Evolutionary conservation across 1,140 invertebrate genomes (phyloP).

Genomic region (Gryon sp.): DNA sequence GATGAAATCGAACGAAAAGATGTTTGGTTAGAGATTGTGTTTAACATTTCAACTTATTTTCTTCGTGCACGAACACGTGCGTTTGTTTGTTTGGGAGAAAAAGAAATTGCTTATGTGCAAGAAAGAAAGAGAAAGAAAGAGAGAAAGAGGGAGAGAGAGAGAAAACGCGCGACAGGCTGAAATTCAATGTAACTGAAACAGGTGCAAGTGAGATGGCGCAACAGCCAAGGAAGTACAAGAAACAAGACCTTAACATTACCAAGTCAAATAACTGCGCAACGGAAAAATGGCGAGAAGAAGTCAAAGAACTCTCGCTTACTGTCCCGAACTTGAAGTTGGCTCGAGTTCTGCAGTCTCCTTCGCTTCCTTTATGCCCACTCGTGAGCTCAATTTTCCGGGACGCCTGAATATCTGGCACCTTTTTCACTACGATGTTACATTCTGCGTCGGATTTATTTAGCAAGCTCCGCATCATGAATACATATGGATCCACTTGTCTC

Average conservation of each 20-base stretch:
- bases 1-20: conserved; percentile 40
- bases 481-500: conserved; percentile 57
- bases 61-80: conserved; percentile 52
- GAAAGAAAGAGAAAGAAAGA: not conserved
- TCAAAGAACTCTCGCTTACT: conserved; percentile 70
- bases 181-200: too few relatives aligned
- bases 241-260: conserved; percentile 76
- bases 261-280: conserved; percentile 76
- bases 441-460: conserved; percentile 65
- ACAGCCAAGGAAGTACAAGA: conserved; percentile 54
- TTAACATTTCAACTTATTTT: conserved; percentile 50
- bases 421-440: conserved; percentile 40
- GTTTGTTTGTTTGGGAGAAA: conserved; percentile 55
- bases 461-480: conserved; percentile 63
- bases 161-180: not conserved
- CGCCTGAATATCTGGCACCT: conserved; percentile 65
- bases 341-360: conserved; percentile 17
- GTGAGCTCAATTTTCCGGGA: conserved; percentile 63
- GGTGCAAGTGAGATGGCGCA: conserved; percentile 3
- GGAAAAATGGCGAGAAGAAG: conserved; percentile 73
- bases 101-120: conserved; percentile 21
- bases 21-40: conserved; percentile 15
- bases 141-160: conserved; percentile 6
- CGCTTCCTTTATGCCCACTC: conserved; percentile 47
- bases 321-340: conserved; percentile 41